These are phyloP conservation scores for Himalopsyche phryganea DNA, from an alignment of 1,140 invertebrate species.

Conservation along the genomic window DNA sequence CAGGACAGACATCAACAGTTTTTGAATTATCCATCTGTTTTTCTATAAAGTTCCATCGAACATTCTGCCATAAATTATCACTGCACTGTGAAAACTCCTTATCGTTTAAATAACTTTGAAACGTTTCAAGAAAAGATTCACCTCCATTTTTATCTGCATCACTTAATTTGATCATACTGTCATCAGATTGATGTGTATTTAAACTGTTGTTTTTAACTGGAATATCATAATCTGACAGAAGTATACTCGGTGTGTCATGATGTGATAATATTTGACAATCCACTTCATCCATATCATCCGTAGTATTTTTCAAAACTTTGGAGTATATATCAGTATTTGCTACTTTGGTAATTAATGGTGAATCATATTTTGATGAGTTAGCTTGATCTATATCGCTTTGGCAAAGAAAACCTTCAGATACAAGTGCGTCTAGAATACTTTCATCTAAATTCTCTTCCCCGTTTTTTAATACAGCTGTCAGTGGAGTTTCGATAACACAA, in stretches of 20 bases:
- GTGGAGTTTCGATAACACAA: no score
- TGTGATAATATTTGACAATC: no score
- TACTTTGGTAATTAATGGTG: no score
- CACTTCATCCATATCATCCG: no score
- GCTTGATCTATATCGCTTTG: slow-evolving; percentile 44
- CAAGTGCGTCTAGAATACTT: slow-evolving; percentile 47
- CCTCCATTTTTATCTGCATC: no score
- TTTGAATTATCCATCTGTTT: slow-evolving; percentile 32
- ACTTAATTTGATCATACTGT: no score
- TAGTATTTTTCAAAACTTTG: no score
- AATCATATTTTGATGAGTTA: not conserved
- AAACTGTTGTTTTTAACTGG: slow-evolving; percentile 40
- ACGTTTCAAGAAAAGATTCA: no score
- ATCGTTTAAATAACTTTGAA: slow-evolving; percentile 27
- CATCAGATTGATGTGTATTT: slow-evolving; percentile 32
- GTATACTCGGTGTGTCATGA: not conserved
- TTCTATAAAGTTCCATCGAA: slow-evolving; percentile 50
- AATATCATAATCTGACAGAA: slow-evolving; percentile 40
- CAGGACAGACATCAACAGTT: not conserved
- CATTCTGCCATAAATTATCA: slow-evolving; percentile 50
- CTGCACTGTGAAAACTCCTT: not conserved
- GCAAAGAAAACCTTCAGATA: slow-evolving; percentile 47
- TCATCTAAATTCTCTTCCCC: slow-evolving; percentile 15
- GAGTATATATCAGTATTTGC: no score
- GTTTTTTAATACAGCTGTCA: slow-evolving; percentile 4